A percentile compares a stretch with the other conserved stretches of the same genome.
phyloP scores from a whole-genome alignment of 2,888 invertebrate species.

The Dynastes hyllus region DNA sequence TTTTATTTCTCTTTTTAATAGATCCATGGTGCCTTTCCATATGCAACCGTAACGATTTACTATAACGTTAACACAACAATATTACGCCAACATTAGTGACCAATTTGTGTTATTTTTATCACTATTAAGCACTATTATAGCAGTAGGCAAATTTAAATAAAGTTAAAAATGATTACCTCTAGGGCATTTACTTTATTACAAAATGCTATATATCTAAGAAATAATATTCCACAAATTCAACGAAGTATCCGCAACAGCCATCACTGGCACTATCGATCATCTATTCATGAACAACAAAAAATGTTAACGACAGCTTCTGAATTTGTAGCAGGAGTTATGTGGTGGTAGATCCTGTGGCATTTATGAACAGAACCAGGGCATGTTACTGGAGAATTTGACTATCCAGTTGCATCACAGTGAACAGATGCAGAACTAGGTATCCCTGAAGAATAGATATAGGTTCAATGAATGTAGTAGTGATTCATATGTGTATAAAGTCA shows the following conservation, averaged over 20 bases:
- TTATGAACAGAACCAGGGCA: slow-evolving; percentile 83
- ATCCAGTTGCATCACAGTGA: slow-evolving; percentile 81
- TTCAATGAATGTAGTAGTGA: slow-evolving; percentile 5
- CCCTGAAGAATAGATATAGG: slow-evolving; percentile 75
- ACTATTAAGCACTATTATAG: neutral
- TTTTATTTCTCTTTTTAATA: too few relatives aligned
- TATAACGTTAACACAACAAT: too few relatives aligned
- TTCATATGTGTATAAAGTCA: slow-evolving; percentile 5
- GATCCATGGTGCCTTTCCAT: too few relatives aligned
- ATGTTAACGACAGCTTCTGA: slow-evolving; percentile 73
- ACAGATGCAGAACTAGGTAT: slow-evolving; percentile 90
- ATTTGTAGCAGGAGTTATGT: slow-evolving; percentile 78
- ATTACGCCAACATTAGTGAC: too few relatives aligned
- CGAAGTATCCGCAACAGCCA: slow-evolving; percentile 69
- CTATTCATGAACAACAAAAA: slow-evolving; percentile 74
- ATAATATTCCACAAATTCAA: slow-evolving; percentile 56
- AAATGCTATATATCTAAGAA: slow-evolving; percentile 48
- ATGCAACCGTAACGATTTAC: too few relatives aligned
- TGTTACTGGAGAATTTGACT: slow-evolving; percentile 83
- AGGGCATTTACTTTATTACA: slow-evolving; percentile 52
- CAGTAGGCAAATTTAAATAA: neutral
- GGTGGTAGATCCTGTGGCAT: slow-evolving; percentile 92
- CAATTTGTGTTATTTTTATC: too few relatives aligned
- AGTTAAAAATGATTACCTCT: slow-evolving; percentile 57
- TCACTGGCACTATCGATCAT: slow-evolving; percentile 78